Percentiles rank a stretch among this genome's conserved stretches.
Evolutionary conservation across 2,888 invertebrate genomes (phyloP).

Genomic region (Kryphioiulus occultus): DNA sequence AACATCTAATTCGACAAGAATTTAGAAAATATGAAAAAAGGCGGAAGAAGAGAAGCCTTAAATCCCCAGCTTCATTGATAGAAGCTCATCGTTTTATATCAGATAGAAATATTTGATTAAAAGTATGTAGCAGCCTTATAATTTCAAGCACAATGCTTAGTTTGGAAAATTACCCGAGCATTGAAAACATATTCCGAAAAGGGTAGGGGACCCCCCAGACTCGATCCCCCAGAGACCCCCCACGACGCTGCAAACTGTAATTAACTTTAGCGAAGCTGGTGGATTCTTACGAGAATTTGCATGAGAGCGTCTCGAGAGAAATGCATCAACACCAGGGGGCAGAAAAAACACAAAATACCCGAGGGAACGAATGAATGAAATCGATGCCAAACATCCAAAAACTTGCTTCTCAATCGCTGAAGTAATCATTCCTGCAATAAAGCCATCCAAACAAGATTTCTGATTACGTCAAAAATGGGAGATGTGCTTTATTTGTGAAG

Average conservation of each 20-base stretch:
- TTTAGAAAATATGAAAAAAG: background rate
- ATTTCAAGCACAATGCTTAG: background rate
- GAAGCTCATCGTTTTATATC: background rate
- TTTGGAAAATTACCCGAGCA: background rate
- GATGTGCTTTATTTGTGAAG: too few species aligned
- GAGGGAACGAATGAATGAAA: background rate
- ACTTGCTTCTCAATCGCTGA: background rate
- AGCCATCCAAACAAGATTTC: background rate
- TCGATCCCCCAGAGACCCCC: background rate
- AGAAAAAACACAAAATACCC: background rate
- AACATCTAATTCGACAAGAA: conserved; percentile 22
- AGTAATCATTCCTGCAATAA: background rate
- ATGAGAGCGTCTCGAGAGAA: background rate
- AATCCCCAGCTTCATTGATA: conserved; percentile 8
- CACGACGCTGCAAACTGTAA: background rate
- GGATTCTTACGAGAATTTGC: background rate
- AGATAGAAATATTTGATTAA: conserved; percentile 35
- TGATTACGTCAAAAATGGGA: too few species aligned
- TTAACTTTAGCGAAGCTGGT: background rate
- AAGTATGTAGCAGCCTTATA: conserved; percentile 26
- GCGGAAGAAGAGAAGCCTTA: background rate
- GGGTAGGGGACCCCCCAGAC: background rate
- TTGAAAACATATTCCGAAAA: background rate
- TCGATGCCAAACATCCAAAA: background rate
- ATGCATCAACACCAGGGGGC: background rate